Conservation (phyloP, 2,797 vertebrate species). For the Luscinia megarhynchos region DNA sequence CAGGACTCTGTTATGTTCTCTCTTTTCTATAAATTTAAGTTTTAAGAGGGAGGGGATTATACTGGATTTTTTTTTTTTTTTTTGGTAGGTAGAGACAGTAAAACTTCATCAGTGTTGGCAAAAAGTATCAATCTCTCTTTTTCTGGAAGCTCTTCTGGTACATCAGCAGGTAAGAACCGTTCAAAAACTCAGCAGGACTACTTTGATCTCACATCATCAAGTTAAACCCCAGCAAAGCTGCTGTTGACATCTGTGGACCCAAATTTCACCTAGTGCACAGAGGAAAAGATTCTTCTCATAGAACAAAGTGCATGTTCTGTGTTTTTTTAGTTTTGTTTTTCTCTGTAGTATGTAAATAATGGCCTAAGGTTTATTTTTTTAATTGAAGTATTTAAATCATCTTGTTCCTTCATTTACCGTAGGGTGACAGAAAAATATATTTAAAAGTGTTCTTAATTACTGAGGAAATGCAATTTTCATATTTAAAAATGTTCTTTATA, state of each 20-base stretch:
- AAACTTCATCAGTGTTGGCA: constrained; percentile 80
- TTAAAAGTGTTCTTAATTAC: neutral
- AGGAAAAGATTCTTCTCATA: neutral
- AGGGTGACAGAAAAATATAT: neutral
- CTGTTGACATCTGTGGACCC: neutral
- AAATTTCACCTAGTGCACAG: neutral
- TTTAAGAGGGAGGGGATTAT: neutral
- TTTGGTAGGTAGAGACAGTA: constrained; percentile 87
- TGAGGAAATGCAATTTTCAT: neutral
- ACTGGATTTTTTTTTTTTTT: constrained; percentile 18
- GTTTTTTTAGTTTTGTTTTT: neutral
- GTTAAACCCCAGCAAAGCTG: neutral
- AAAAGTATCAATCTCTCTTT: constrained; percentile 86
- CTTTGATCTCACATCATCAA: neutral
- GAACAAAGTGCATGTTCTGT: neutral
- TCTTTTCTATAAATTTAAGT: neutral
- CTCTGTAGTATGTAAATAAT: neutral
- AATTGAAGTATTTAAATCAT: neutral
- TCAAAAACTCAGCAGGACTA: neutral
- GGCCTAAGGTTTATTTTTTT: neutral
- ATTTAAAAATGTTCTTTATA: constrained; percentile 30
- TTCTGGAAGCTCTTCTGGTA: constrained; percentile 78
- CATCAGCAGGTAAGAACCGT: constrained; percentile 77
- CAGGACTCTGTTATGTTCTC: neutral
- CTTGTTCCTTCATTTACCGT: neutral